phyloP scores from a whole-genome alignment of 2,113 vertebrate genomes.

The Gnathonemus echidnorhynchus region DNA sequence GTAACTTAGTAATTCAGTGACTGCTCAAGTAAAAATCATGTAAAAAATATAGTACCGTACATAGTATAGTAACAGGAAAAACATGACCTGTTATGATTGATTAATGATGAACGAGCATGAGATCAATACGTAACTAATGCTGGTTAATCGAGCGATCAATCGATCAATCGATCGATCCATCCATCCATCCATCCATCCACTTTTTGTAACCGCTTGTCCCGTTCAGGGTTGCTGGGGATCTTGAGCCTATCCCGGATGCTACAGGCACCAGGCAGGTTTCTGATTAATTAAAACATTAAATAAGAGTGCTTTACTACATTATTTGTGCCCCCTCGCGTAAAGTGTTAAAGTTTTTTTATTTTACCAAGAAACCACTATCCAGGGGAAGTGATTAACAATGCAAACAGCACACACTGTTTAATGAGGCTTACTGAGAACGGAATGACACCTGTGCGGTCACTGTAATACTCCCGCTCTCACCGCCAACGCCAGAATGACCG shows the following conservation, averaged over 20 bases:
- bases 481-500: background rate
- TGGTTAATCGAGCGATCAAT: background rate
- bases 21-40: background rate
- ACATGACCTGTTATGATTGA: background rate
- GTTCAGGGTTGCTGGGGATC: background rate
- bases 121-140: background rate
- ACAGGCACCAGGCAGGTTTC: background rate
- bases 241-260: background rate
- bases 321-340: background rate
- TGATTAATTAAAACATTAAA: background rate
- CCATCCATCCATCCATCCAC: background rate
- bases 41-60: background rate
- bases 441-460: background rate
- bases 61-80: background rate
- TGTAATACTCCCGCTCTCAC: background rate
- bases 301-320: background rate
- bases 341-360: background rate
- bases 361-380: background rate
- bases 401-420: background rate
- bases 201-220: background rate
- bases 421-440: background rate
- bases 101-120: background rate
- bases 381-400: background rate
- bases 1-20: background rate
- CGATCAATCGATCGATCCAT: background rate